Base-by-base conservation (phyloP, 2,113 vertebrate species). In the Oncorhynchus kisutch region DNA sequence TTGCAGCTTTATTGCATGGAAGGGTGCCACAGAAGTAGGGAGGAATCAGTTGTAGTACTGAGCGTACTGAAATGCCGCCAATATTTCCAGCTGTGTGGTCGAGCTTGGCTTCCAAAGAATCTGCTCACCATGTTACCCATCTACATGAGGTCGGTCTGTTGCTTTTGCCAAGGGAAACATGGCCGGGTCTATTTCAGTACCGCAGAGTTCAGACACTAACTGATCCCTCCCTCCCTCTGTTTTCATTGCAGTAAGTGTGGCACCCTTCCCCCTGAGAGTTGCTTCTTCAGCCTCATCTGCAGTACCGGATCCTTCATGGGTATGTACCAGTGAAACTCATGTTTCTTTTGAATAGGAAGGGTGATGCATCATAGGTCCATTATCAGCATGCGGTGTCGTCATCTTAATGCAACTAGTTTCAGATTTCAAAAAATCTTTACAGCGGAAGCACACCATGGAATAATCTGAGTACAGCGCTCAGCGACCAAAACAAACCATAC, bases 241-340 rank as follows among this genome's bases (percentile, higher is more conserved):
- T 76, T 82, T 34, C 31, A 2, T 67, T 83, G 0, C 87, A 96
- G 96, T 88, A 97, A 95, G 85, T 96, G 95, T 86, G 95, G 96
- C 22, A 95, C 94, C 13, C 86, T 96, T 65, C 95, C 96, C 16
- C 96, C 96, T 0, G 96, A 96, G 84, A 97, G 96, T 85, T 96
- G 96, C 89, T 95, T 97, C 82, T 97, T 97, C 93, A 96, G 95
- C 80, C 94, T 97, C 81, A 95, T 96, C 82, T 96, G 96, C 89
- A 97, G 95, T 86, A 92, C 94, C 0, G 95, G 96, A 20, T 95
- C 96, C 62, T 97, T 96, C 75, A 95, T 96, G 93, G 95, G 95
- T 96, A 54, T 94, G 95, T 94, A 54, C 51, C 51, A 18, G 16
- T n/a, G 27, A 24, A 12, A 29, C 20, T 75, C 59, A 66, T 67